These are phyloP conservation scores for Galleria mellonella DNA, from an alignment of 1,140 invertebrate genomes.

Conservation along the genomic window DNA sequence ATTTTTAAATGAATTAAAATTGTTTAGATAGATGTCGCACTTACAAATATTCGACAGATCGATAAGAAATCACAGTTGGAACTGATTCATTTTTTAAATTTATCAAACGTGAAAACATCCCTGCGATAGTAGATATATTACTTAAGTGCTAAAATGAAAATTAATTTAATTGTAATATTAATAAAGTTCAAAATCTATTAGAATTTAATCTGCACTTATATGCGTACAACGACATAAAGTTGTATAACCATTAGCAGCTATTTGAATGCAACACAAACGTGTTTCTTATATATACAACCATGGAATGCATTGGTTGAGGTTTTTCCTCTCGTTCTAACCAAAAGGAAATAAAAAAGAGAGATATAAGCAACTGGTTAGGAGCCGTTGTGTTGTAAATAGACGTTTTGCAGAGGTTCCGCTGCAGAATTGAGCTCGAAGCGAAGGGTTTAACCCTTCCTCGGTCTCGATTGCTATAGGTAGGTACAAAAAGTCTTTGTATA, in stretches of 20 bases:
- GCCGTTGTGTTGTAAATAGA: slow-evolving; percentile 18
- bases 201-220: background rate
- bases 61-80: no score
- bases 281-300: slow-evolving; percentile 1
- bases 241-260: background rate
- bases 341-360: slow-evolving; percentile 9
- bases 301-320: no score
- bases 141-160: background rate
- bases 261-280: slow-evolving; percentile 1
- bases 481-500: slow-evolving; percentile 11
- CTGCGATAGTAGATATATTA: no score
- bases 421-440: slow-evolving; percentile 43
- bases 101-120: no score
- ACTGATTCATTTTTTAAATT: no score
- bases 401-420: slow-evolving; percentile 30
- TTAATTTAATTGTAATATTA: background rate
- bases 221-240: no score
- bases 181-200: background rate
- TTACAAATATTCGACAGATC: no score
- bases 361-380: slow-evolving; percentile 13
- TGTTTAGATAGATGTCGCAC: no score
- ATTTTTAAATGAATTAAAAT: no score
- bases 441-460: slow-evolving; percentile 44
- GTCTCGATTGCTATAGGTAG: background rate
- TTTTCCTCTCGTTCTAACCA: no score